Evolutionary conservation across 2,888 invertebrate genomes (phyloP).

Genomic region (Amphipoea lucens): DNA sequence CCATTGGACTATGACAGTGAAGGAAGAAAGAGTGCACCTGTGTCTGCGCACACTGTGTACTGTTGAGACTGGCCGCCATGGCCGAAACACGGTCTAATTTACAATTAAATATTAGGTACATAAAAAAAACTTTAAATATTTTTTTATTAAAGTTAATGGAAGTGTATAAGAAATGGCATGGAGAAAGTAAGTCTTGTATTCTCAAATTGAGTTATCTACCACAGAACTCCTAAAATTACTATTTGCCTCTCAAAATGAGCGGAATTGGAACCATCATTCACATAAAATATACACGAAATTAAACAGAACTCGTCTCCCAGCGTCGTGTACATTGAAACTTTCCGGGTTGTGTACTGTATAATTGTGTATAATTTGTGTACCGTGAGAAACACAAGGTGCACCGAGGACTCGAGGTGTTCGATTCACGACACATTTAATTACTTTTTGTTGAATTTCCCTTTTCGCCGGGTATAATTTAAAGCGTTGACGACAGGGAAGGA

Average conservation of each 20-base stretch:
- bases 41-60: too few relatives aligned
- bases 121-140: background rate
- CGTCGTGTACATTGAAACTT: constrained; percentile 62
- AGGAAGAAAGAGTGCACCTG: too few relatives aligned
- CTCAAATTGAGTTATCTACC: background rate
- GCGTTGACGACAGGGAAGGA: constrained; percentile 23
- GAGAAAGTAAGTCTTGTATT: background rate
- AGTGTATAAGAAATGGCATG: too few relatives aligned
- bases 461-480: constrained; percentile 54
- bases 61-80: too few relatives aligned
- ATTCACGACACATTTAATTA: constrained; percentile 67
- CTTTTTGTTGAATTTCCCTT: constrained; percentile 66
- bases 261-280: constrained; percentile 37
- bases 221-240: constrained; percentile 16
- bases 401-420: constrained; percentile 60
- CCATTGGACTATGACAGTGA: too few relatives aligned
- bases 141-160: background rate
- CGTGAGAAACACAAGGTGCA: constrained; percentile 66
- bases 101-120: too few relatives aligned
- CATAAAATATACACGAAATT: constrained; percentile 61
- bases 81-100: too few relatives aligned
- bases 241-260: constrained; percentile 27
- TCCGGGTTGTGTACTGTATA: constrained; percentile 62
- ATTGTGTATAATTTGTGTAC: constrained; percentile 63
- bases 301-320: constrained; percentile 48